Evolutionary conservation across 2,797 vertebrate species (phyloP).

Genomic region (Sebastes glaucus): DNA sequence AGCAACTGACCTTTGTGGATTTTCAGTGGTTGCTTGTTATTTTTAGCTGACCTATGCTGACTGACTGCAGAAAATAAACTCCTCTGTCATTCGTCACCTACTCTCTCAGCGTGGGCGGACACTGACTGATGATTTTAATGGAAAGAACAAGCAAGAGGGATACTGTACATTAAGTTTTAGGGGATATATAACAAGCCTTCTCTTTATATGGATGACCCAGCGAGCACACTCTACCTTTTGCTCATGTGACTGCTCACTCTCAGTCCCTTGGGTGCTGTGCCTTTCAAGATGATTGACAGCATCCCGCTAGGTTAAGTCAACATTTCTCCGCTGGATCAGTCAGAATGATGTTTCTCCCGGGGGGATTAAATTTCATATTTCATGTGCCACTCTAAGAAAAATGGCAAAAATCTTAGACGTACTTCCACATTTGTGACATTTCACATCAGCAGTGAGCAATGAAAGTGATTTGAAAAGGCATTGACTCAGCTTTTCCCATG

Average conservation of each 20-base stretch:
- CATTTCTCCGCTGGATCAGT: conserved; percentile 2
- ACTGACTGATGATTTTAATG: neutral
- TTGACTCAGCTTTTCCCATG: neutral
- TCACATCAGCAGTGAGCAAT: neutral
- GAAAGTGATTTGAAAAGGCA: neutral
- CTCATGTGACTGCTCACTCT: conserved; percentile 1
- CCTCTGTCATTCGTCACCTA: neutral
- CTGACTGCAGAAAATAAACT: neutral
- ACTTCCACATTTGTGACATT: neutral
- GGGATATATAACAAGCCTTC: neutral
- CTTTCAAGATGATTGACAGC: conserved; percentile 51
- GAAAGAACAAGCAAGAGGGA: neutral
- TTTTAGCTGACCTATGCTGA: neutral
- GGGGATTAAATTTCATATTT: conserved; percentile 21
- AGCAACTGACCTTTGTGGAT: neutral
- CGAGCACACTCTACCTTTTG: neutral
- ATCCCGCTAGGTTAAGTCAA: conserved; percentile 11
- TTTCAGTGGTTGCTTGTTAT: neutral
- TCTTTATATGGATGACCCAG: neutral
- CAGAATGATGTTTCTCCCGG: neutral
- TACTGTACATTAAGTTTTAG: neutral
- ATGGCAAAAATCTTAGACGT: neutral
- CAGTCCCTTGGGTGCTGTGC: neutral
- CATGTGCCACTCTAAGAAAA: neutral
- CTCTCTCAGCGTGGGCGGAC: neutral